These are phyloP conservation scores for Nothoprocta perdicaria DNA, from an alignment of 2,113 vertebrate species.

Conservation along the genomic window DNA sequence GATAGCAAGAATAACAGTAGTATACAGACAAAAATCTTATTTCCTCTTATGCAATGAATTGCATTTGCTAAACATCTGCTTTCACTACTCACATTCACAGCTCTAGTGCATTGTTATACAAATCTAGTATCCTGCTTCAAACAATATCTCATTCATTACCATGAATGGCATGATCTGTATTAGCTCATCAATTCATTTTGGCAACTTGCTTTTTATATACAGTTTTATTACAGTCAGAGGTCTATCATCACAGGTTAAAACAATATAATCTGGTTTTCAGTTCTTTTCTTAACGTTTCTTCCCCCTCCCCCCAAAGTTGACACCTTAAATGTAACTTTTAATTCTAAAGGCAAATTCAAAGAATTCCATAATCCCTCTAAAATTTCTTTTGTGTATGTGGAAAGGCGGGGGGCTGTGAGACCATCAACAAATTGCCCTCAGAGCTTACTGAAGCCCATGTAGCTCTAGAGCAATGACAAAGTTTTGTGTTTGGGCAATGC, in stretches of 20 bases:
- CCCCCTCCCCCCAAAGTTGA: not conserved
- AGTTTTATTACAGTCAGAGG: conserved; percentile 59
- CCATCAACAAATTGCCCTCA: not conserved
- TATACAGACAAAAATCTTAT: not conserved
- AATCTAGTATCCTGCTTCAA: conserved; percentile 36
- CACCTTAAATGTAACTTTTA: not conserved
- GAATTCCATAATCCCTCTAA: not conserved
- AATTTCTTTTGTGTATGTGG: not conserved
- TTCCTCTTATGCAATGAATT: not conserved
- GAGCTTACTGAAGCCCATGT: not conserved
- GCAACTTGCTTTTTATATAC: conserved; percentile 55
- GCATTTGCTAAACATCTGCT: not conserved
- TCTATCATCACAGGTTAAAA: not conserved
- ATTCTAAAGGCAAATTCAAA: not conserved
- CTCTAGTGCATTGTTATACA: not conserved
- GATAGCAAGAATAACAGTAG: not conserved
- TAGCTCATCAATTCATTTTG: conserved; percentile 46
- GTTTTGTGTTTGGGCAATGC: not conserved
- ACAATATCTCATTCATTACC: conserved; percentile 25
- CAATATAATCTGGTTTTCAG: not conserved
- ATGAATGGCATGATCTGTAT: conserved; percentile 29
- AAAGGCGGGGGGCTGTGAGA: no score
- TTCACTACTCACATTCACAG: not conserved
- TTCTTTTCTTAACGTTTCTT: not conserved
- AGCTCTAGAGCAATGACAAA: not conserved